phyloP scores from a whole-genome alignment of 1,140 invertebrate species.

The Oncopodura yosiiana region DNA sequence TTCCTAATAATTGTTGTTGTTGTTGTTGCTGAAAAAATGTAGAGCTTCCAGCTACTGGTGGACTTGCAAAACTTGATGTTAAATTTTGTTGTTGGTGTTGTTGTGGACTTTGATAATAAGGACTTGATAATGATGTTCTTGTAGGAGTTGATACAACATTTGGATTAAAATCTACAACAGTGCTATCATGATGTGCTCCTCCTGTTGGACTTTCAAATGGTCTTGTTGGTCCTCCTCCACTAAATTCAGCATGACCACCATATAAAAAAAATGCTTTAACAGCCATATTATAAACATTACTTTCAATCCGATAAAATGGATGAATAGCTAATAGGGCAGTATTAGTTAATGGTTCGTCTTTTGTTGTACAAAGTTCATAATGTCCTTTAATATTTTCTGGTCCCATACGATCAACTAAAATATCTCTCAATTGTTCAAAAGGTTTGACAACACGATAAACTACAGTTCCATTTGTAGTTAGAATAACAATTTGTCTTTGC shows the following conservation, averaged over 20 bases:
- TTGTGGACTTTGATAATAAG: not conserved
- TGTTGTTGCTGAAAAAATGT: not conserved
- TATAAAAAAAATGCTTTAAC: slow-evolving; percentile 85
- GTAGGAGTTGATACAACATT: slow-evolving; percentile 38
- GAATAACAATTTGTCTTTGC: slow-evolving; percentile 65
- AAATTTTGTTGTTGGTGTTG: not conserved
- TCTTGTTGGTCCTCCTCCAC: slow-evolving; percentile 4
- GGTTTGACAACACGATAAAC: slow-evolving; percentile 28
- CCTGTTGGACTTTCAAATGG: not conserved
- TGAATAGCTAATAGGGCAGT: slow-evolving; percentile 26
- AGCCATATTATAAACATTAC: slow-evolving; percentile 63
- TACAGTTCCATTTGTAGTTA: slow-evolving; percentile 61
- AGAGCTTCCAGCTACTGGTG: slow-evolving; percentile 3
- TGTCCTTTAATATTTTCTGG: slow-evolving; percentile 41
- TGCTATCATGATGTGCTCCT: not conserved
- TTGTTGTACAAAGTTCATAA: slow-evolving; percentile 20
- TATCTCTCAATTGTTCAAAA: slow-evolving; percentile 26
- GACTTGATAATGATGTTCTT: slow-evolving; percentile 1
- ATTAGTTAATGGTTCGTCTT: slow-evolving; percentile 29
- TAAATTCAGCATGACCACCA: slow-evolving; percentile 57
- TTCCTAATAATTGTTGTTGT: slow-evolving; percentile 12
- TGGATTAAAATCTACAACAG: slow-evolving; percentile 37
- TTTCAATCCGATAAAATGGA: slow-evolving; percentile 17
- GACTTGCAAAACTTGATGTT: slow-evolving; percentile 4
- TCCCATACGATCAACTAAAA: slow-evolving; percentile 13